A percentile compares a stretch with the other conserved stretches of the same genome.
phyloP scores from a whole-genome alignment of 2,888 invertebrate species.

The Mythimna impura region DNA sequence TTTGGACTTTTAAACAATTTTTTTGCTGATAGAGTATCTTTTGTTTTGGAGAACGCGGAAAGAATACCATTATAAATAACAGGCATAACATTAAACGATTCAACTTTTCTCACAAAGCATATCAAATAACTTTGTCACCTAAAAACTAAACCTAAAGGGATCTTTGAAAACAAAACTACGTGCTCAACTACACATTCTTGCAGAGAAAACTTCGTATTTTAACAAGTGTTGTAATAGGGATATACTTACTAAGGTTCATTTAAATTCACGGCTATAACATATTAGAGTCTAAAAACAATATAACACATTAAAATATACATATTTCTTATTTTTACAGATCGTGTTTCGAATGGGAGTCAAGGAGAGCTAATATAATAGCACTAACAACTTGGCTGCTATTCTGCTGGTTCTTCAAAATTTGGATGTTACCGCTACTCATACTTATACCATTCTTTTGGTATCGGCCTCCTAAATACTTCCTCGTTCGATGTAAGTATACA shows the following conservation, averaged over 20 bases:
- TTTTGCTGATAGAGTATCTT: no score
- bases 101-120: no score
- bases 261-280: no score
- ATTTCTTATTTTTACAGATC: conserved; percentile 90
- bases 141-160: conserved; percentile 7
- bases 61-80: no score
- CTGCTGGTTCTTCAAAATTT: conserved; percentile 97
- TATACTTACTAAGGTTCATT: no score
- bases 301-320: no score
- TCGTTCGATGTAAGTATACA: conserved; percentile 76
- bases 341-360: conserved; percentile 99
- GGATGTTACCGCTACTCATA: conserved; percentile 96
- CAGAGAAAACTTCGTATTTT: conserved; percentile 24
- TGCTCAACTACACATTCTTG: background rate
- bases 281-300: no score
- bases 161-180: background rate
- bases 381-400: conserved; percentile 95
- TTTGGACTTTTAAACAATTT: no score
- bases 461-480: conserved; percentile 75
- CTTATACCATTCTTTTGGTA: conserved; percentile 94
- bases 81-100: no score
- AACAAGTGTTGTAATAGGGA: conserved; percentile 26
- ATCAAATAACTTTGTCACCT: background rate
- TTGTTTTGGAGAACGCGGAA: no score
- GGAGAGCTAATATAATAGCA: conserved; percentile 94